Evolutionary conservation across 1,140 invertebrate species (phyloP).

Genomic region (Zaprionus capensis): DNA sequence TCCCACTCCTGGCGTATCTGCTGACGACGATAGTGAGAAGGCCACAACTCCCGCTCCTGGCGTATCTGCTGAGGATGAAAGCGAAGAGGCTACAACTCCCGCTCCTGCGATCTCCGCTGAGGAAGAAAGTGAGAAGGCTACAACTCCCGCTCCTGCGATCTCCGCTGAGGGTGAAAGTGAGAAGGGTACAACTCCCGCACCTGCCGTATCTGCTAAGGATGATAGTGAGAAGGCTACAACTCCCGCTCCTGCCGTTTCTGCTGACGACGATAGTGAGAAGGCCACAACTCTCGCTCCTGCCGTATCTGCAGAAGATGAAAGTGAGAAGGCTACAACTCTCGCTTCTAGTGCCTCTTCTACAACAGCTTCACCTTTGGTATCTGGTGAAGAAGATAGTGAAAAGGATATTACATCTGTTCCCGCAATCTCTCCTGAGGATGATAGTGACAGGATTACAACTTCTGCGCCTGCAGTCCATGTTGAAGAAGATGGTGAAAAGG

Average conservation of each 20-base stretch:
- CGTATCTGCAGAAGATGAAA: neutral
- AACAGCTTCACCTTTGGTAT: conserved; percentile 5
- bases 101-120: neutral
- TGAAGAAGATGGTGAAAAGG: neutral
- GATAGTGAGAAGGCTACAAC: neutral
- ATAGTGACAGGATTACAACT: neutral
- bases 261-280: neutral
- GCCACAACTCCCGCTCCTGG: neutral
- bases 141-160: neutral
- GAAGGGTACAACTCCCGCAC: neutral
- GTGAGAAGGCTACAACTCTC: neutral
- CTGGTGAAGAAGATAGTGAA: conserved; percentile 7
- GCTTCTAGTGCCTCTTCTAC: neutral
- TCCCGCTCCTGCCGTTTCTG: neutral
- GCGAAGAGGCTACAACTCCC: neutral
- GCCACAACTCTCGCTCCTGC: neutral
- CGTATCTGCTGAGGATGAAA: neutral
- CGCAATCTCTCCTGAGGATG: neutral
- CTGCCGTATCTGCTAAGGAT: neutral
- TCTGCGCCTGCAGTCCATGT: neutral
- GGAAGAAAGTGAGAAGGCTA: conserved; percentile 6
- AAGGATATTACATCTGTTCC: neutral
- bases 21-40: conserved; percentile 2
- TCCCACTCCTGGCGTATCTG: neutral
- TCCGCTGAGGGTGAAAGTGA: neutral